phyloP scores from a whole-genome alignment of 2,888 invertebrate species.

The Ormia ochracea region DNA sequence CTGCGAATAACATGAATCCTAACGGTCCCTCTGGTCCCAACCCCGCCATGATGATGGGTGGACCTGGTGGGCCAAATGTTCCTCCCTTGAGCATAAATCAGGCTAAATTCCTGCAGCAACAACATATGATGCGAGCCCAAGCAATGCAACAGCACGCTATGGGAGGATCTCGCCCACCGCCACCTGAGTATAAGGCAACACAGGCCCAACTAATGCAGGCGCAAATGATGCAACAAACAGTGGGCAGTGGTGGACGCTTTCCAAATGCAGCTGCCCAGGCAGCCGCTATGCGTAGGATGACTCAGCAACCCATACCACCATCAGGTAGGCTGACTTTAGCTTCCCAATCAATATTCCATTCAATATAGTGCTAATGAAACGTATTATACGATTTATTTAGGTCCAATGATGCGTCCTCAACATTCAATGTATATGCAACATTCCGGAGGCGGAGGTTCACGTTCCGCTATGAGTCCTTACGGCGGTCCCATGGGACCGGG shows the following conservation, averaged over 20 bases:
- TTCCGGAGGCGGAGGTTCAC: constrained; percentile 73
- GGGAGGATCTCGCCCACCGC: constrained; percentile 83
- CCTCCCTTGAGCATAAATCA: constrained; percentile 77
- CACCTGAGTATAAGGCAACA: constrained; percentile 89
- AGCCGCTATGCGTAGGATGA: constrained; percentile 80
- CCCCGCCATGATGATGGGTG: constrained; percentile 66
- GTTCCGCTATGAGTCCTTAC: constrained; percentile 72
- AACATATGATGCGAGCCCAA: constrained; percentile 78
- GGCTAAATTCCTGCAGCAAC: constrained; percentile 83
- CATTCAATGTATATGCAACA: constrained; percentile 79
- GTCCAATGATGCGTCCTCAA: constrained; percentile 84
- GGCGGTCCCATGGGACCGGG: constrained; percentile 76
- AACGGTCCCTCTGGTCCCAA: constrained; percentile 67
- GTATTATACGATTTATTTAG: constrained; percentile 70
- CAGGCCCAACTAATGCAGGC: constrained; percentile 78
- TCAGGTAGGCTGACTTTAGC: constrained; percentile 82
- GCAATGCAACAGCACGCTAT: constrained; percentile 78
- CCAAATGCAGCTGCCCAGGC: constrained; percentile 79
- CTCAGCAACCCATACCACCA: constrained; percentile 85
- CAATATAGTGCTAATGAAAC: background rate
- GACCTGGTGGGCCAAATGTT: constrained; percentile 64
- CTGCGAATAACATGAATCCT: constrained; percentile 67
- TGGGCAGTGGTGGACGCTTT: constrained; percentile 77
- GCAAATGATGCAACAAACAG: constrained; percentile 79
- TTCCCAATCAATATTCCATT: background rate